phyloP scores from a whole-genome alignment of 2,113 vertebrate species.

The Patagioenas fasciata region DNA sequence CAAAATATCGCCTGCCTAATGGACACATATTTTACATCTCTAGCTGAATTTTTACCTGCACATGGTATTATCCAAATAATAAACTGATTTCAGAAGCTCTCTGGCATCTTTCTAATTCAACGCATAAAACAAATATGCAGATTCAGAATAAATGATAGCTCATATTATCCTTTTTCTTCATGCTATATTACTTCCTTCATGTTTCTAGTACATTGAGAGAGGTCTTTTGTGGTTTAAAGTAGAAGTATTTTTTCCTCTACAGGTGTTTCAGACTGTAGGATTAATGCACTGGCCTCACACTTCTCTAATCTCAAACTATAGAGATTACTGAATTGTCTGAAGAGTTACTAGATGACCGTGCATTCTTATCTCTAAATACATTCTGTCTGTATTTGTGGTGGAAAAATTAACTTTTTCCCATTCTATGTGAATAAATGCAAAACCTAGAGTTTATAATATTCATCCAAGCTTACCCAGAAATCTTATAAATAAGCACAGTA shows the following conservation, averaged over 20 bases:
- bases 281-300: not conserved
- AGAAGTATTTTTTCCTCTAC: not conserved
- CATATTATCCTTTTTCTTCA: not conserved
- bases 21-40: conserved; percentile 5
- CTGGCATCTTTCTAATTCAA: not conserved
- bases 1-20: conserved; percentile 11
- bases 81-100: not conserved
- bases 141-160: not conserved
- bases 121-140: not conserved
- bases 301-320: not conserved
- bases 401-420: not conserved
- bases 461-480: not conserved
- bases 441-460: not conserved
- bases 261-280: not conserved
- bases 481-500: not conserved
- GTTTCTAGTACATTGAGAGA: not conserved
- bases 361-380: not conserved
- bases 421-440: not conserved
- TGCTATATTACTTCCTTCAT: not conserved
- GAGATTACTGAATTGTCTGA: not conserved
- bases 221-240: not conserved
- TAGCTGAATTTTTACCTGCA: not conserved
- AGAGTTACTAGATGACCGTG: not conserved
- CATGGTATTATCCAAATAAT: not conserved
- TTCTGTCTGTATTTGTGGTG: not conserved